These are phyloP conservation scores for Festucalex cinctus DNA, from an alignment of 2,113 vertebrate species.

Conservation along the genomic window DNA sequence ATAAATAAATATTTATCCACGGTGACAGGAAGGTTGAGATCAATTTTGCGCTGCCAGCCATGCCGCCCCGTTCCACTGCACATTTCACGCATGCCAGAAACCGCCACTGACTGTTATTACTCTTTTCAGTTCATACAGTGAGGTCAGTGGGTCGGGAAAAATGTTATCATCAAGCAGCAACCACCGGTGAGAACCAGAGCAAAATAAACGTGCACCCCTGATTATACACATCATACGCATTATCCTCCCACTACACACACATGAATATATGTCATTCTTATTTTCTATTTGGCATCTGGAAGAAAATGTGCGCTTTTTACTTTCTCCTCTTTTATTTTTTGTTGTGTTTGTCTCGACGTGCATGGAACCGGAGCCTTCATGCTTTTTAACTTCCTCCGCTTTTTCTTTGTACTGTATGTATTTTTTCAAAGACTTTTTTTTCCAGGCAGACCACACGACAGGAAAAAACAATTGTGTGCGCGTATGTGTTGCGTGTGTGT, in stretches of 20 bases:
- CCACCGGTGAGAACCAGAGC: not conserved
- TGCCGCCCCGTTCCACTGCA: too few species aligned
- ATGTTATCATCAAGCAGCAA: too few species aligned
- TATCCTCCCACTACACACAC: conserved; percentile 71
- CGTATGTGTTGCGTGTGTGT: conserved; percentile 34
- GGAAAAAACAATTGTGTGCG: not conserved
- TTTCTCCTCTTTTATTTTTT: conserved; percentile 71
- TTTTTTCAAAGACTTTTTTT: conserved; percentile 82
- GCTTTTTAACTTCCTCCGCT: conserved; percentile 79
- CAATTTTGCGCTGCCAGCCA: too few species aligned
- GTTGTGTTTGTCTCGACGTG: conserved; percentile 78
- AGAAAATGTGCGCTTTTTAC: conserved; percentile 81
- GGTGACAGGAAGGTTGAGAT: too few species aligned
- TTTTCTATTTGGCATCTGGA: conserved; percentile 72
- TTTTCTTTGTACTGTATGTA: conserved; percentile 79
- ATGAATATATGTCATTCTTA: conserved; percentile 80
- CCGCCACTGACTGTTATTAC: too few species aligned
- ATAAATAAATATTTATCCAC: too few species aligned
- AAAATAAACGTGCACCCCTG: conserved; percentile 13
- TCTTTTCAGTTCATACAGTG: too few species aligned
- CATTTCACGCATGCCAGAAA: too few species aligned
- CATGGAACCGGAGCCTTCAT: conserved; percentile 89
- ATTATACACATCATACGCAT: conserved; percentile 51
- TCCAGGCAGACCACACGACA: conserved; percentile 81
- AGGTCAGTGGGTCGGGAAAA: too few species aligned